Evolutionary conservation across 2,797 vertebrate genomes (phyloP).

Genomic region (Parauchenoglanis ngamensis): DNA sequence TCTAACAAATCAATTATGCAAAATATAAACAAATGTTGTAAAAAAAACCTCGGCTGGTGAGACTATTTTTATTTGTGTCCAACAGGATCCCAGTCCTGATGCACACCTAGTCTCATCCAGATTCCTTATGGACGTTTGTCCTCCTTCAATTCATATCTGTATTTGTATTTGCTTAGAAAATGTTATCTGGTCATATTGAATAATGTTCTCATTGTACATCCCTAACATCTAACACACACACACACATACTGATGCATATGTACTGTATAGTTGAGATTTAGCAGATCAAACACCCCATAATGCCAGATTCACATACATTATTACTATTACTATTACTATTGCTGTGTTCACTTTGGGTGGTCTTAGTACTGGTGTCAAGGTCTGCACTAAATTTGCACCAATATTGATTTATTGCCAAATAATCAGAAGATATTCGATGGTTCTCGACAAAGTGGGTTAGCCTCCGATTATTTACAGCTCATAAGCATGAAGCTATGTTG

Average conservation of each 20-base stretch:
- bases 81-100: neutral
- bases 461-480: conserved; percentile 4
- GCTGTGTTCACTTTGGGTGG: neutral
- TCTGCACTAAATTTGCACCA: conserved; percentile 18
- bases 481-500: neutral
- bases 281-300: neutral
- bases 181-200: neutral
- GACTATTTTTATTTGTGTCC: neutral
- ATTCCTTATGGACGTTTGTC: neutral
- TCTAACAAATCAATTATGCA: neutral
- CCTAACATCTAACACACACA: neutral
- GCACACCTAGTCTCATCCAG: neutral
- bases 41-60: neutral
- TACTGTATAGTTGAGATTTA: neutral
- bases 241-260: neutral
- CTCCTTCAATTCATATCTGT: neutral
- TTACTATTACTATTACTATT: neutral
- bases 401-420: conserved; percentile 18
- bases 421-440: neutral
- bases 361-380: conserved; percentile 19
- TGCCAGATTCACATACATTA: neutral
- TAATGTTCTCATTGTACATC: neutral
- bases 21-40: neutral
- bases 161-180: neutral
- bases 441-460: neutral